Percentiles rank a stretch among this genome's conserved stretches.
Evolutionary conservation across 2,888 invertebrate genomes (phyloP).

Genomic region (Coecobrya sp.): DNA sequence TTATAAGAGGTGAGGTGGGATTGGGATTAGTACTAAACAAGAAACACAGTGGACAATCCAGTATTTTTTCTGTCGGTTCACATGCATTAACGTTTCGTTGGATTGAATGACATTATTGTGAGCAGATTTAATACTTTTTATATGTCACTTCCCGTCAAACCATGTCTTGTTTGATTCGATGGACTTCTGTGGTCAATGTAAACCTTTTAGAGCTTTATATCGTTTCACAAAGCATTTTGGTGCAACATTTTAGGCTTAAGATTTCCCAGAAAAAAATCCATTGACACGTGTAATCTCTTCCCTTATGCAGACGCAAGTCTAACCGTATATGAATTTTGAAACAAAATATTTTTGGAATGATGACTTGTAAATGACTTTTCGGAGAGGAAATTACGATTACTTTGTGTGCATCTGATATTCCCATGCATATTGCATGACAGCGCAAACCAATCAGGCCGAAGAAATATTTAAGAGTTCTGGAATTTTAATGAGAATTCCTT

Average conservation of each 20-base stretch:
- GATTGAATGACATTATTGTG: slow-evolving; percentile 55
- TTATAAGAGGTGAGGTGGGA: slow-evolving; percentile 20
- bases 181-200: not conserved
- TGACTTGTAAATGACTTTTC: slow-evolving; percentile 62
- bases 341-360: slow-evolving; percentile 20
- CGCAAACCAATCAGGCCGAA: not conserved
- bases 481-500: slow-evolving; percentile 77
- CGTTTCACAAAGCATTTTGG: not conserved
- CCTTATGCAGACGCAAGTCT: not conserved
- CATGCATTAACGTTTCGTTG: slow-evolving; percentile 31
- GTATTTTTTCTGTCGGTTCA: slow-evolving; percentile 69
- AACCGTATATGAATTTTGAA: not conserved
- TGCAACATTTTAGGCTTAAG: not conserved
- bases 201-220: slow-evolving; percentile 5
- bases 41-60: slow-evolving; percentile 67
- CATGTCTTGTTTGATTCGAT: slow-evolving; percentile 28
- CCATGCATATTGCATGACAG: slow-evolving; percentile 61
- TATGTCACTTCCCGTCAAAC: slow-evolving; percentile 63
- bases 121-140: slow-evolving; percentile 47
- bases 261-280: slow-evolving; percentile 6
- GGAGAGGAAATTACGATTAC: not conserved
- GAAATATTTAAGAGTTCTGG: slow-evolving; percentile 54
- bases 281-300: slow-evolving; percentile 54
- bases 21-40: slow-evolving; percentile 40
- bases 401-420: not conserved